Evolutionary conservation across 2,113 vertebrate genomes (phyloP).

Genomic region (Mugil cephalus): DNA sequence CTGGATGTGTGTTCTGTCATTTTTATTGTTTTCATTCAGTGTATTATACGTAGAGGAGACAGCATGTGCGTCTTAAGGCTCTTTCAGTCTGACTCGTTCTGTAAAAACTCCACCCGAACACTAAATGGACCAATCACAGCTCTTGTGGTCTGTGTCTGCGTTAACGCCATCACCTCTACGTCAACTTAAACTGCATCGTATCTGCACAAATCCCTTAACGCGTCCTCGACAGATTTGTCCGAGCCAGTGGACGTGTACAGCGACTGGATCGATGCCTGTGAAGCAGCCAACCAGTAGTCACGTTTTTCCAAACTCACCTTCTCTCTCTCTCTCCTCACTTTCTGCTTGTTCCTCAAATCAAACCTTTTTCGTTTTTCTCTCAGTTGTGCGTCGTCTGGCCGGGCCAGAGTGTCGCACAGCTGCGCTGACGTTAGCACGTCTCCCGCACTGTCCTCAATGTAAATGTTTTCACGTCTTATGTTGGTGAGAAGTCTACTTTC

Average conservation of each 20-base stretch:
- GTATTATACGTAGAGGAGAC: no score
- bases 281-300: conserved; percentile 94
- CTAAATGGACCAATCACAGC: no score
- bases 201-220: conserved; percentile 72
- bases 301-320: conserved; percentile 72
- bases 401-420: conserved; percentile 35
- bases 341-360: not conserved
- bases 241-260: conserved; percentile 96
- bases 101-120: no score
- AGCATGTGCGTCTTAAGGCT: no score
- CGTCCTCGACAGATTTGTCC: conserved; percentile 88
- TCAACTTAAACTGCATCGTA: no score
- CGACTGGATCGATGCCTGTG: conserved; percentile 97
- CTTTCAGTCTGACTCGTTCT: no score
- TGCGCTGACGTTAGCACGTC: not conserved
- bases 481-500: not conserved
- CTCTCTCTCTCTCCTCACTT: conserved; percentile 16
- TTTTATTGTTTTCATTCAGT: no score
- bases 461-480: not conserved
- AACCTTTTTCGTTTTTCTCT: not conserved
- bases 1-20: no score
- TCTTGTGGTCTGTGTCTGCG: no score
- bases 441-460: not conserved
- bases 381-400: conserved; percentile 34
- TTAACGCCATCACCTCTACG: no score